These are phyloP conservation scores for Gavialis gangeticus DNA, from an alignment of 2,113 vertebrate genomes.

Conservation along the genomic window DNA sequence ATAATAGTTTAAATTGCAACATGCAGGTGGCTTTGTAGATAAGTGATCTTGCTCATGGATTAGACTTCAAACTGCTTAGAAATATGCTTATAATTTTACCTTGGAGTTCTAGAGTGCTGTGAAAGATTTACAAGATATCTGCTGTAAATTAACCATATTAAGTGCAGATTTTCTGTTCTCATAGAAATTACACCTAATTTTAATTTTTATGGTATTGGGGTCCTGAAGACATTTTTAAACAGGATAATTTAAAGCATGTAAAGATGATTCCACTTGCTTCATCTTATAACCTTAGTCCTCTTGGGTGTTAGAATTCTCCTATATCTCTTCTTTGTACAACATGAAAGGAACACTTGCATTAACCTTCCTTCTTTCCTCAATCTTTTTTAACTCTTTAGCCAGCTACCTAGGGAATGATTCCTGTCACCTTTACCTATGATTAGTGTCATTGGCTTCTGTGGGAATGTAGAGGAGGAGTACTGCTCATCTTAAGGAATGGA, in stretches of 20 bases:
- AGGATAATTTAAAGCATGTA: slow-evolving; percentile 55
- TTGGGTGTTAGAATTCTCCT: slow-evolving; percentile 11
- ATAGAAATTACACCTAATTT: slow-evolving; percentile 68
- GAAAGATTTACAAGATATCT: slow-evolving; percentile 72
- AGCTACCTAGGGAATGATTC: not conserved
- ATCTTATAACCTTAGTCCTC: slow-evolving; percentile 16
- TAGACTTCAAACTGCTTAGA: slow-evolving; percentile 62
- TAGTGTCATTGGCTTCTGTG: not conserved
- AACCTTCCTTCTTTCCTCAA: not conserved
- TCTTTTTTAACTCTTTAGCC: not conserved
- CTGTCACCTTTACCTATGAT: not conserved
- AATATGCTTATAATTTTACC: slow-evolving; percentile 60
- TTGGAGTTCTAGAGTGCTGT: slow-evolving; percentile 56
- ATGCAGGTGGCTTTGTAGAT: slow-evolving; percentile 71
- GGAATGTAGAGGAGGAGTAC: not conserved
- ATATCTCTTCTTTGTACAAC: not conserved
- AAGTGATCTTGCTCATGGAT: slow-evolving; percentile 61
- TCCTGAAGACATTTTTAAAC: slow-evolving; percentile 49
- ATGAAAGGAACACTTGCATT: not conserved
- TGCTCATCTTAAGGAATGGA: not conserved
- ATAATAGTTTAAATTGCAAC: slow-evolving; percentile 50
- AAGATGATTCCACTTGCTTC: slow-evolving; percentile 50
- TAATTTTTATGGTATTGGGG: slow-evolving; percentile 61
- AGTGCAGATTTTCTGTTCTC: slow-evolving; percentile 49
- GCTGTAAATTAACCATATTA: slow-evolving; percentile 69